Evolutionary conservation across 2,888 invertebrate species (phyloP), one percentile per base, ranked within the genome.

Genomic region (Agrotis puta): DNA sequence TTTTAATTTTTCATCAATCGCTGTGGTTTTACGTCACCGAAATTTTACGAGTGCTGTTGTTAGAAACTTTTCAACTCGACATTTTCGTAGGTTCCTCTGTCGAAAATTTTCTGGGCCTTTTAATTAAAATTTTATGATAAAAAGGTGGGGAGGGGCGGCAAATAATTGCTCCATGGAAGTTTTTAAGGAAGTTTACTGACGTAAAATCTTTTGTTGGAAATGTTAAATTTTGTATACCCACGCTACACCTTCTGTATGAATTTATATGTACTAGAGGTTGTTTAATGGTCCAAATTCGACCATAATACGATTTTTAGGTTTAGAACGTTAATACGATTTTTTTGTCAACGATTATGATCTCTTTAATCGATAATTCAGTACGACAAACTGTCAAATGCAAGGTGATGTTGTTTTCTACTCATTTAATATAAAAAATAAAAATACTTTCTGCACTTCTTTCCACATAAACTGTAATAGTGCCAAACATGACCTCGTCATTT

Each of bases 111-210:
- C 50, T 13, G 47, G 33, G 16, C 7, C 47, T 50, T n/a, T 75
- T 76, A 70, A 81, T 81, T 68, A 81, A 70, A 81, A 62, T 62
- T 58, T 53, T 51, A 47, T 51, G 47, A 68, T 45, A 68, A 69
- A 75, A 80, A 64, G 9, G 59, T 24, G 6, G 3, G 50, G 61
- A 51, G 74, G 11, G 2, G 16, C 16, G 16, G 63, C 45, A 74
- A 70, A 69, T 79, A 70, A 63, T 67, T 64, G 50, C 14, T 64
- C 58, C 24, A 74, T 54, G 74, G 59, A 74, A 53, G 56, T 59
- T 70, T 33, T 50, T 11, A 48, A 58, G 51, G 51, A 67, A 68
- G 51, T 57, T 61, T 27, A 71, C 27, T 39, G 45, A 24, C 48
- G 50, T 56, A 54, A 65, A 50, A 24, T 51, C 45, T 56, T 58